Conservation (phyloP, 2,888 invertebrate genomes). For the Sinohyriopsis cumingii region DNA sequence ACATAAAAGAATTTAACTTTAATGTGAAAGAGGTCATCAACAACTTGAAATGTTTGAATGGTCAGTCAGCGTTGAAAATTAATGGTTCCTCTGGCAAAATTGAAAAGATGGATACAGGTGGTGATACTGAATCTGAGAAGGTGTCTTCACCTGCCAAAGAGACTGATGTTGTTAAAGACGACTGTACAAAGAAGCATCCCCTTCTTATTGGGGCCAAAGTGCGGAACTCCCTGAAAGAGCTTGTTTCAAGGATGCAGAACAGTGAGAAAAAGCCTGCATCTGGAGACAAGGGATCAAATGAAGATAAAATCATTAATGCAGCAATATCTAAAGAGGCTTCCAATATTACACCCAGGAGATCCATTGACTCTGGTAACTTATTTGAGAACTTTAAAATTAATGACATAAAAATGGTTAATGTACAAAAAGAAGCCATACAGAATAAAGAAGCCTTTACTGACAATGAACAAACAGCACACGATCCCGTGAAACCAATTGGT, state of each 20-base stretch:
- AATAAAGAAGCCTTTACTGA: too few species aligned
- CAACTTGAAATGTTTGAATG: conserved; percentile 18
- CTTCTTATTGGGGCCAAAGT: conserved; percentile 41
- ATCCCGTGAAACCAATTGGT: too few species aligned
- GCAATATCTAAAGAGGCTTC: conserved; percentile 12
- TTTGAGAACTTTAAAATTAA: too few species aligned
- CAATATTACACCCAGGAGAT: conserved; percentile 5
- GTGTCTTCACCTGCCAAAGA: too few species aligned
- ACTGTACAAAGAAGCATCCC: conserved; percentile 14
- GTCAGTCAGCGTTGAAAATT: conserved; percentile 4
- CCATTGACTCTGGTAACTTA: neutral
- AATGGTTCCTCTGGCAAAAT: neutral
- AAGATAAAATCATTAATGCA: conserved; percentile 16
- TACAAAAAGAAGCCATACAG: too few species aligned
- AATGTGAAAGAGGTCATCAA: neutral
- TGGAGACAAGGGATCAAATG: conserved; percentile 14
- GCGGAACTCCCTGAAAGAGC: conserved; percentile 40
- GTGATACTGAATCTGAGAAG: conserved; percentile 6
- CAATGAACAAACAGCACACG: too few species aligned
- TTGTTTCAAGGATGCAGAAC: conserved; percentile 36
- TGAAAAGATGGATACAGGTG: neutral
- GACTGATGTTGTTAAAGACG: neutral
- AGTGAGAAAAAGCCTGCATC: conserved; percentile 5
- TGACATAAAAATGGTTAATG: too few species aligned
- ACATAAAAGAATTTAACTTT: neutral